A percentile compares a stretch with the other conserved stretches of the same genome.
phyloP scores from a whole-genome alignment of 2,113 vertebrate genomes.

The Hypanus sabinus region DNA sequence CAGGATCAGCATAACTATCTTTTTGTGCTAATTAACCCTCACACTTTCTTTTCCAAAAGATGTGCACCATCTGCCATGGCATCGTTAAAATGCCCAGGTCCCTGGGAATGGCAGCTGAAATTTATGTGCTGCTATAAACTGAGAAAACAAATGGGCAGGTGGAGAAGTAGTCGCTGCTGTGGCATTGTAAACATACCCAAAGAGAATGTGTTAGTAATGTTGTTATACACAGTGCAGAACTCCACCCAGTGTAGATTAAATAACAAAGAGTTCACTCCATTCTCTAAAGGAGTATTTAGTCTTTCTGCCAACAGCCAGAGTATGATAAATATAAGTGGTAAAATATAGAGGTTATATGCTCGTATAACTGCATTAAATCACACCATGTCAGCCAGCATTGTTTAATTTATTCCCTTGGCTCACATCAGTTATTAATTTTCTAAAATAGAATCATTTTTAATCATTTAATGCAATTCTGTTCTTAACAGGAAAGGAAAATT shows the following conservation, averaged over 20 bases:
- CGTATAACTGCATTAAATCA: neutral
- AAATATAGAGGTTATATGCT: neutral
- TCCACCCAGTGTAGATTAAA: neutral
- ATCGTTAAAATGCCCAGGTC: neutral
- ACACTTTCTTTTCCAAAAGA: neutral
- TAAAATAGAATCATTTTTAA: neutral
- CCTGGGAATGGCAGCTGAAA: neutral
- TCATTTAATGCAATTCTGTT: neutral
- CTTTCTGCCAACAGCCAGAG: neutral
- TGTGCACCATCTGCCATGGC: neutral
- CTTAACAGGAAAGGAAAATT: neutral
- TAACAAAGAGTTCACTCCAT: neutral
- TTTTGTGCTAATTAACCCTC: neutral
- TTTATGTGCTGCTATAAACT: neutral
- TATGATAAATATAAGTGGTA: neutral
- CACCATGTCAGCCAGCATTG: too few relatives aligned
- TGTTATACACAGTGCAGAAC: neutral
- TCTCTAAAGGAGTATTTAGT: neutral
- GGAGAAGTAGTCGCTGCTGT: neutral
- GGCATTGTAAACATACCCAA: neutral
- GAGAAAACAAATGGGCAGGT: neutral
- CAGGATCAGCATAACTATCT: neutral
- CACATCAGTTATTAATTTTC: neutral
- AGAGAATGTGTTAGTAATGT: neutral
- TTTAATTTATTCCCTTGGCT: neutral